phyloP scores from a whole-genome alignment of 1,140 invertebrate genomes.

The Drosophila neocordata region DNA sequence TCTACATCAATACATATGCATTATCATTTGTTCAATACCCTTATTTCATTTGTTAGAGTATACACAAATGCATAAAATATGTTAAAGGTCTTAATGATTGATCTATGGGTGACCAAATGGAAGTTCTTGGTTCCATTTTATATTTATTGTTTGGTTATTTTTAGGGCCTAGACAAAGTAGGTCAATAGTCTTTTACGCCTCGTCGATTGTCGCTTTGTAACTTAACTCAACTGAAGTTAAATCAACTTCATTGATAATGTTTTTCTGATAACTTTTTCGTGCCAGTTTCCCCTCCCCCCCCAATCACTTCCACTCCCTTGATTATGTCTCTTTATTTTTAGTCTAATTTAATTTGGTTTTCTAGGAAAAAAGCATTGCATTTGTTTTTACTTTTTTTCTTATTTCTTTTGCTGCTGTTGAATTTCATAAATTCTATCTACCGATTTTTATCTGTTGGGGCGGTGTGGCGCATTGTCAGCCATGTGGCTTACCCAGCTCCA shows the following conservation, averaged over 20 bases:
- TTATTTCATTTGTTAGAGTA: slow-evolving; percentile 15
- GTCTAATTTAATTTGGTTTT: slow-evolving; percentile 18
- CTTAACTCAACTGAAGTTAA: slow-evolving; percentile 9
- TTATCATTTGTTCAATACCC: not conserved
- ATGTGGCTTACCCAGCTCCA: not conserved
- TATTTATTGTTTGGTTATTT: not conserved
- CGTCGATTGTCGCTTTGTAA: slow-evolving; percentile 10
- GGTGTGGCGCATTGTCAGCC: slow-evolving; percentile 14
- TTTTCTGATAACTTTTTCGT: slow-evolving; percentile 30
- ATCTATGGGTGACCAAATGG: slow-evolving; percentile 46
- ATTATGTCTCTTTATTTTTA: slow-evolving; percentile 5
- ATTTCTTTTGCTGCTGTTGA: slow-evolving; percentile 7
- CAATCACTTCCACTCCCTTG: too few species aligned
- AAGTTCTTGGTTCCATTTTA: slow-evolving; percentile 23
- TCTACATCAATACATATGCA: too few species aligned
- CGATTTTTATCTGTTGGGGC: slow-evolving; percentile 30
- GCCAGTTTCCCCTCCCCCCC: not conserved
- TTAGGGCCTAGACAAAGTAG: not conserved
- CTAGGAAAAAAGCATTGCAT: not conserved
- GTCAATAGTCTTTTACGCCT: slow-evolving; percentile 27
- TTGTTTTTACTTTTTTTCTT: slow-evolving; percentile 12
- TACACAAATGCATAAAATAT: slow-evolving; percentile 28
- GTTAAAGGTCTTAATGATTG: slow-evolving; percentile 35
- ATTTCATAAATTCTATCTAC: slow-evolving; percentile 28
- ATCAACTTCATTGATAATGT: not conserved